These are phyloP conservation scores for Macrophya annulata DNA, from an alignment of 2,888 invertebrate species.

Conservation along the genomic window DNA sequence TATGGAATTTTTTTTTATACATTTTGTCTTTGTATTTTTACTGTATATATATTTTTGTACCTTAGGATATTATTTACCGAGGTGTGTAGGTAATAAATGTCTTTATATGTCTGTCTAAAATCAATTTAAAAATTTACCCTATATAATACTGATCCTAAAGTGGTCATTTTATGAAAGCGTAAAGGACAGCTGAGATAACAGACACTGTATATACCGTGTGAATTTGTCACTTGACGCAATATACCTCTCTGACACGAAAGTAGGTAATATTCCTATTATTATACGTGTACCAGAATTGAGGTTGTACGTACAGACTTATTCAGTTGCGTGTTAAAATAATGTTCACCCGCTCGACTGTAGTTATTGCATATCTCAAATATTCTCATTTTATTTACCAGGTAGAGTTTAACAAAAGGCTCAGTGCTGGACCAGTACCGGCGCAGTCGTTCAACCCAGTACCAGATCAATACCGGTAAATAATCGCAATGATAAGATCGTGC, in stretches of 20 bases:
- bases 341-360: not conserved
- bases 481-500: too few species aligned
- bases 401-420: too few species aligned
- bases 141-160: not conserved
- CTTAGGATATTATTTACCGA: not conserved
- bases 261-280: constrained; percentile 2
- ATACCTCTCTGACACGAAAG: not conserved
- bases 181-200: not conserved
- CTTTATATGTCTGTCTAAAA: not conserved
- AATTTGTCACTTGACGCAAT: constrained; percentile 16
- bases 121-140: not conserved
- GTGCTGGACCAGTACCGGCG: too few species aligned
- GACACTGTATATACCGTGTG: not conserved
- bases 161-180: constrained; percentile 1
- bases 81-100: not conserved
- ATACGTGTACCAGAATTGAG: not conserved
- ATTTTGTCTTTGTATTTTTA: not conserved
- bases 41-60: not conserved
- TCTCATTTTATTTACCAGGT: not conserved
- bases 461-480: too few species aligned
- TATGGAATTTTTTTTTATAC: not conserved
- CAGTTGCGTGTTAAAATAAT: not conserved
- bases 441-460: too few species aligned
- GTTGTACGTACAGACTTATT: not conserved
- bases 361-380: not conserved